These are phyloP conservation scores for Spialia ferax DNA, from an alignment of 2,888 invertebrate genomes.

Conservation along the genomic window DNA sequence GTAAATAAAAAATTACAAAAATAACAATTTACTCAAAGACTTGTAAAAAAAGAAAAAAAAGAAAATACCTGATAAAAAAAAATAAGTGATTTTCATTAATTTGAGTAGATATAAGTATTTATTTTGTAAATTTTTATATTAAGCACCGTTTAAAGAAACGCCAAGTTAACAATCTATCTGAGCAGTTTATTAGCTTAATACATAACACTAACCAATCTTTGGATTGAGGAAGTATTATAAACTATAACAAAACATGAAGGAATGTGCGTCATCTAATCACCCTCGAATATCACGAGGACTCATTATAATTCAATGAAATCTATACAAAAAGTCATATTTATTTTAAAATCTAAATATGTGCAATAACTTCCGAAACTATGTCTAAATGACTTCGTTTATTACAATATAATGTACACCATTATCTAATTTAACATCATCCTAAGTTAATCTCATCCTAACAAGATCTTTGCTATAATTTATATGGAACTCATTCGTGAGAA, in stretches of 20 bases:
- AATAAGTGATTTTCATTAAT: no score
- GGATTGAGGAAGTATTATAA: conserved; percentile 70
- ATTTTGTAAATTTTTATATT: not conserved
- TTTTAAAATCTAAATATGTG: conserved; percentile 55
- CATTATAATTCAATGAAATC: conserved; percentile 49
- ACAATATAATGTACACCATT: conserved; percentile 55
- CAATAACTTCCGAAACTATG: conserved; percentile 58
- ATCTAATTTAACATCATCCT: conserved; percentile 58
- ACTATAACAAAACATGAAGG: conserved; percentile 62
- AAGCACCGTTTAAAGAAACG: conserved; percentile 30
- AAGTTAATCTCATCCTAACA: conserved; percentile 54
- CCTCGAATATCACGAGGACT: conserved; percentile 16
- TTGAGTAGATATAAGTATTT: no score
- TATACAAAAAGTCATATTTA: conserved; percentile 51
- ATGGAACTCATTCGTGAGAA: conserved; percentile 68
- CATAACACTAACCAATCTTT: conserved; percentile 71
- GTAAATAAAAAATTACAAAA: no score
- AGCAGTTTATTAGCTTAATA: conserved; percentile 33
- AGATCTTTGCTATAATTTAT: conserved; percentile 51
- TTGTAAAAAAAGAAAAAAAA: no score
- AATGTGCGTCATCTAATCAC: conserved; percentile 67
- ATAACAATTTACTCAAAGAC: no score
- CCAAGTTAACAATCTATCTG: conserved; percentile 26
- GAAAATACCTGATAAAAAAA: no score
- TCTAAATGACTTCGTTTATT: conserved; percentile 64